phyloP scores from a whole-genome alignment of 1,140 invertebrate species.

The Scylla paramamosain region DNA sequence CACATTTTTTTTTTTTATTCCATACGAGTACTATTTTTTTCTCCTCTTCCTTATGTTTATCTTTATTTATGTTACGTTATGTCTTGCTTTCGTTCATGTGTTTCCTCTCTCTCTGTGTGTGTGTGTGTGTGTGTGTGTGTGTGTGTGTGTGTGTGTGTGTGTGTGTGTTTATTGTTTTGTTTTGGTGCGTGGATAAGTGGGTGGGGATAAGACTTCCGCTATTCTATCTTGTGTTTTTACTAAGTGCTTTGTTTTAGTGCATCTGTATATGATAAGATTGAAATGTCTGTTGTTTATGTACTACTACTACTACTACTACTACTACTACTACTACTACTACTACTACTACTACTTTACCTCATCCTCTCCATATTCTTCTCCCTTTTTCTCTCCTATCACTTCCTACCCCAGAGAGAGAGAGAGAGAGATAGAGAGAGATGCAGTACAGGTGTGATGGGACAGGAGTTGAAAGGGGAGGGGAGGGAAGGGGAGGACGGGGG shows the following conservation, averaged over 20 bases:
- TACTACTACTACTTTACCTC: background rate
- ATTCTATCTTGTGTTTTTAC: background rate
- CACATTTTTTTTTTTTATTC: no score
- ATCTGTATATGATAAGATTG: no score
- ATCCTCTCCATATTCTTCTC: background rate
- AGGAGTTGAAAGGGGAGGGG: no score
- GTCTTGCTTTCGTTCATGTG: no score
- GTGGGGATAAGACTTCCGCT: no score
- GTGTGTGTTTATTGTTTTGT: background rate
- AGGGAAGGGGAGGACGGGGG: background rate
- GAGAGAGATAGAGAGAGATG: background rate
- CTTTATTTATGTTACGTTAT: background rate
- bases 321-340: constrained; percentile 14
- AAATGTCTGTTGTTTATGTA: no score
- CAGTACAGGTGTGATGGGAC: no score
- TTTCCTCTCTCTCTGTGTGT: background rate
- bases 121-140: background rate
- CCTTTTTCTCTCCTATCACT: background rate
- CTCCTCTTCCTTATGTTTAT: background rate
- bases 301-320: constrained; percentile 31
- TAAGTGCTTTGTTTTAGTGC: no score
- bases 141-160: background rate
- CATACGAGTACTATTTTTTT: no score
- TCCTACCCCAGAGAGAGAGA: background rate
- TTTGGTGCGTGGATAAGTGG: no score